phyloP scores from a whole-genome alignment of 1,140 invertebrate species.

The Cotesia glomerata region DNA sequence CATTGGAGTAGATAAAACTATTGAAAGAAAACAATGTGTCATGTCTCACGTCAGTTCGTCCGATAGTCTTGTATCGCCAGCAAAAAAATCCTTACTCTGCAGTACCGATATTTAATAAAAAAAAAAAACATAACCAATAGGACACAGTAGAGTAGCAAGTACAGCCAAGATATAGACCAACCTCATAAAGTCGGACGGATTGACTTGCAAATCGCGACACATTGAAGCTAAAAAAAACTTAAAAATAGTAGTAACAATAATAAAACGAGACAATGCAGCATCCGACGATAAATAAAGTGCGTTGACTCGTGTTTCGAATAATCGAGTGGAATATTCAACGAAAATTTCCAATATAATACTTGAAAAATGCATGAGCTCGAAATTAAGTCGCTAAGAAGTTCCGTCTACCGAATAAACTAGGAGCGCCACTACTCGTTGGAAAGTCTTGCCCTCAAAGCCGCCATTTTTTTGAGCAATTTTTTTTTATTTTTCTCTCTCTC shows the following conservation, averaged over 20 bases:
- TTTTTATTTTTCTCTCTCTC: background rate
- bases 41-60: too few relatives aligned
- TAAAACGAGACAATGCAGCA: background rate
- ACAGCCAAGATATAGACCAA: too few relatives aligned
- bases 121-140: too few relatives aligned
- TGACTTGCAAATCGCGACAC: too few relatives aligned
- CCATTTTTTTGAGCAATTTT: background rate
- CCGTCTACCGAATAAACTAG: background rate
- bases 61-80: too few relatives aligned
- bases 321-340: constrained; percentile 42
- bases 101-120: too few relatives aligned
- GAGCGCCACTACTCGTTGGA: background rate
- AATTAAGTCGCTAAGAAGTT: constrained; percentile 38
- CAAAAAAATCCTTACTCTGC: too few relatives aligned
- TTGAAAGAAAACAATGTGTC: too few relatives aligned
- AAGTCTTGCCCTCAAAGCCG: background rate
- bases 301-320: constrained; percentile 43
- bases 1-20: too few relatives aligned
- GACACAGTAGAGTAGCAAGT: too few relatives aligned
- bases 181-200: too few relatives aligned
- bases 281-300: constrained; percentile 44
- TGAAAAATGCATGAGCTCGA: constrained; percentile 43
- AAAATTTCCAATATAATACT: constrained; percentile 29
- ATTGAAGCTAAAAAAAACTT: background rate
- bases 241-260: constrained; percentile 1